A percentile compares a stretch with the other conserved stretches of the same genome.
phyloP scores from a whole-genome alignment of 2,888 invertebrate species.

The Drepana falcataria region DNA sequence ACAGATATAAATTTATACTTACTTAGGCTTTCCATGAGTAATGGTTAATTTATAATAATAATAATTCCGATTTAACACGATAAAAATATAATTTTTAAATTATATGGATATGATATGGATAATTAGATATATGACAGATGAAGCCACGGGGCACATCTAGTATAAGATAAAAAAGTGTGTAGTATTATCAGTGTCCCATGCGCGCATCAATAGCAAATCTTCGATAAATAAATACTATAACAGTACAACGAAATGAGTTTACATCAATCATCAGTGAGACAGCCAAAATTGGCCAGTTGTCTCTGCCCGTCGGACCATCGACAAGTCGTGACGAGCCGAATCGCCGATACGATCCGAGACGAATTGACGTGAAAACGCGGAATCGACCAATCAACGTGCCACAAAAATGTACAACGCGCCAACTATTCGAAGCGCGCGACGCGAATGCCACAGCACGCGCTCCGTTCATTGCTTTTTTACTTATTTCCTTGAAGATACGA shows the following conservation, averaged over 20 bases:
- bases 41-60: no score
- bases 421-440: constrained; percentile 52
- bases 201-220: neutral
- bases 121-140: no score
- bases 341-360: constrained; percentile 53
- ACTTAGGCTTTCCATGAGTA: no score
- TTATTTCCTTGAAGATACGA: constrained; percentile 30
- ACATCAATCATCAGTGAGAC: neutral
- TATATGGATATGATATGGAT: no score
- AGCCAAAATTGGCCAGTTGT: constrained; percentile 18
- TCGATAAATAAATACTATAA: constrained; percentile 1
- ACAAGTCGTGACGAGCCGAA: constrained; percentile 55
- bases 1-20: no score
- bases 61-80: no score
- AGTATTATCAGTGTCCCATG: no score
- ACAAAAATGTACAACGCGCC: constrained; percentile 57
- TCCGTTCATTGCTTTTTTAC: constrained; percentile 27
- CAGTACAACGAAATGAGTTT: neutral
- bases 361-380: constrained; percentile 57
- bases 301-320: constrained; percentile 37
- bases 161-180: no score
- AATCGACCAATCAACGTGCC: constrained; percentile 41
- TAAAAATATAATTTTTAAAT: no score
- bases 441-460: constrained; percentile 67
- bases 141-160: no score